phyloP scores from a whole-genome alignment of 2,113 vertebrate species.

The Corythornis madagascariensis region DNA sequence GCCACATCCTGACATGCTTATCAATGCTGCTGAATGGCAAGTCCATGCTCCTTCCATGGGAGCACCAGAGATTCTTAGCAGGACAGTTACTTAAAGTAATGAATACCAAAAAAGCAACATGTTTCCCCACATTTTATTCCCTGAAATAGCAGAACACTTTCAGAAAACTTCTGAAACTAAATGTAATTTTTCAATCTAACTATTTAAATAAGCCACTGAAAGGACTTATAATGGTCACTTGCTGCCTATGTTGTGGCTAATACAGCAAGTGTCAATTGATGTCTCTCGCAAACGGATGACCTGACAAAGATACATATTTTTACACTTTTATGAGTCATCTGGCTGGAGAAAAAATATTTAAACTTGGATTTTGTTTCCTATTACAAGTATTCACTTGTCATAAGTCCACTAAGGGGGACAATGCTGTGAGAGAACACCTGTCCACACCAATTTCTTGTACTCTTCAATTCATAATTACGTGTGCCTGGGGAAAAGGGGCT shows the following conservation, averaged over 20 bases:
- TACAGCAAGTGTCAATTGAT: neutral
- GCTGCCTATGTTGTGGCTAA: neutral
- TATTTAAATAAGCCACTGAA: neutral
- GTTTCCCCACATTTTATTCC: neutral
- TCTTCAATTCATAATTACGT: neutral
- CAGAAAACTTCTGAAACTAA: neutral
- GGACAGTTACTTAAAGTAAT: neutral
- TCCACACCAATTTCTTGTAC: neutral
- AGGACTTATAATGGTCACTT: neutral
- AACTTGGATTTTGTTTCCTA: constrained; percentile 3
- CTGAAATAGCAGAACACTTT: neutral
- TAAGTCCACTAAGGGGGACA: neutral
- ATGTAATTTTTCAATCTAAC: neutral
- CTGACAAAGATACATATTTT: neutral
- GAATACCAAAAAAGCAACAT: neutral
- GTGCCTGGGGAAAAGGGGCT: neutral
- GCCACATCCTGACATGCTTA: neutral
- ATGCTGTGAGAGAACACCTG: constrained; percentile 18
- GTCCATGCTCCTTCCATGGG: neutral
- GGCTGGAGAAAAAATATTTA: neutral
- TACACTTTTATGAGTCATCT: neutral
- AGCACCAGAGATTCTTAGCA: neutral
- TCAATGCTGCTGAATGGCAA: neutral
- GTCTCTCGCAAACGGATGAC: neutral
- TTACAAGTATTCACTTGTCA: constrained; percentile 8